Evolutionary conservation across 64 coral and sea anemone species (phyloP), one percentile per base, ranked within the genome.

Genomic region (Actinia tenebrosa): DNA sequence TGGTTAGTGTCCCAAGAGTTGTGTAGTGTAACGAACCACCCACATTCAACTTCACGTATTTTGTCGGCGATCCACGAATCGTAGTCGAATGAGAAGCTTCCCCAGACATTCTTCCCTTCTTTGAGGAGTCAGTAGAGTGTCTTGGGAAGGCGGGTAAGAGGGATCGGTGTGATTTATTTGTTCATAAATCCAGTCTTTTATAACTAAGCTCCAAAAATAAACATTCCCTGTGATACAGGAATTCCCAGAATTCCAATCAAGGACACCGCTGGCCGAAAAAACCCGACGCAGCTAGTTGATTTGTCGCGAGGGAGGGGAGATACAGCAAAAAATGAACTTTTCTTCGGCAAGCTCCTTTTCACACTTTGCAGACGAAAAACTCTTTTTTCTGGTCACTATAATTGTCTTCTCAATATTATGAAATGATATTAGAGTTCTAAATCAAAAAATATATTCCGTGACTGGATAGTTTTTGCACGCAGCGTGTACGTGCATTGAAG

Each of bases 11-110:
- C 64, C 97, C 97, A 16, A 99, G 84, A 13, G 97, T 99, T 20
- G 93, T 95, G 86, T 99, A 99, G 16, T 99, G 97, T 0, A 99
- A 66, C 1, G 97, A 99, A 0, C 97, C 97, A 59, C 97, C 97
- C 64, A 99, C 97, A 80, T 99, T 99, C 44, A 99, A 77, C 86
- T 99, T 99, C 30, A 99, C 97, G 58, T 99, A 99, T 84, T 99
- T 99, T 86, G 97, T 99, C 26, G 93, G 93, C 72, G 97, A 91
- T 16, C 97, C 97, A 22, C 86, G 91, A 62, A 99, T 89, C 22
- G 97, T 99, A 17, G 91, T 95, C 45, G 93, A 71, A 52, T 99
- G 97, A 23, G 93, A 91, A 61, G 97, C 77, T 54, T 99, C 97
- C 80, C 93, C 91, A 84, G 97, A 99, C 93, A 94, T 92, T 30